Conservation (phyloP, 2,888 invertebrate species). For the Cephus spinipes region DNA sequence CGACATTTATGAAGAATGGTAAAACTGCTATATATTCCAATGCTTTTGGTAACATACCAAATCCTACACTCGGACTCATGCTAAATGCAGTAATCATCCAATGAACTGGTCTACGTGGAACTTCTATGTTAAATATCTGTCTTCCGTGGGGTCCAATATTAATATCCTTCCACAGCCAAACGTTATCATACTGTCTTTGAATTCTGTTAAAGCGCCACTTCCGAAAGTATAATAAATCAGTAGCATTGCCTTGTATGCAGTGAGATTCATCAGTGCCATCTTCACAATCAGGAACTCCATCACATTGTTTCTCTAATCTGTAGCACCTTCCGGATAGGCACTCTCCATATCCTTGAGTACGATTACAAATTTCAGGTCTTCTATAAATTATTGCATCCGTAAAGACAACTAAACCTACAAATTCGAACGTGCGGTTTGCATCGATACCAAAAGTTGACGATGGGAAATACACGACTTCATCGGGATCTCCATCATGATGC, state of each 20-base stretch:
- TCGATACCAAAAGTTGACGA: conserved; percentile 93
- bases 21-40: conserved; percentile 90
- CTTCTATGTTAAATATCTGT: conserved; percentile 86
- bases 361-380: conserved; percentile 78
- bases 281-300: conserved; percentile 81
- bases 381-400: conserved; percentile 86
- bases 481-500: conserved; percentile 86
- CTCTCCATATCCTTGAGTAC: conserved; percentile 78
- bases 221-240: conserved; percentile 80
- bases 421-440: conserved; percentile 94
- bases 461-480: conserved; percentile 87
- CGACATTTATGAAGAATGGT: conserved; percentile 95
- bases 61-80: conserved; percentile 86
- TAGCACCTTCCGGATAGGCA: conserved; percentile 89
- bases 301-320: conserved; percentile 79
- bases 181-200: conserved; percentile 92
- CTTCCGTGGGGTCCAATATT: conserved; percentile 94
- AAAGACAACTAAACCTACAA: conserved; percentile 88
- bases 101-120: conserved; percentile 86
- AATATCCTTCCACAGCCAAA: conserved; percentile 95
- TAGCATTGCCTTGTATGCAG: conserved; percentile 73
- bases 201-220: conserved; percentile 89
- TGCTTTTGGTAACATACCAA: conserved; percentile 86
- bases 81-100: conserved; percentile 96
- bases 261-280: conserved; percentile 88